Conservation (phyloP, 2,797 vertebrate species). For the Salarias fasciatus region DNA sequence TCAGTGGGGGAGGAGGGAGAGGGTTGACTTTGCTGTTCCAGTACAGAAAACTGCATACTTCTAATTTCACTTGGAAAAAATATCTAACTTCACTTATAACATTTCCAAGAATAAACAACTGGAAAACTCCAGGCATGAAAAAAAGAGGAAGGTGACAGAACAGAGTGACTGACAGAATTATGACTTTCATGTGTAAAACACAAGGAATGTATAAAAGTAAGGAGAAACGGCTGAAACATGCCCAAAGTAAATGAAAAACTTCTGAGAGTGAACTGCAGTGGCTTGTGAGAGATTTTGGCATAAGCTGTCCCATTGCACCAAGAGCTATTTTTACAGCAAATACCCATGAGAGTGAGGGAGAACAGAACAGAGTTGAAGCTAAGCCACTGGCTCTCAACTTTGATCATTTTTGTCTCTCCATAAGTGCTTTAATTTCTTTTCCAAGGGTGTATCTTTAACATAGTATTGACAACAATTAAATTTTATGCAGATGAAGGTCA, state of each 20-base stretch:
- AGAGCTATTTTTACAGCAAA: constrained; percentile 82
- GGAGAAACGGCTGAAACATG: constrained; percentile 60
- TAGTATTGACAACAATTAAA: constrained; percentile 65
- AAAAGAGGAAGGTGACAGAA: constrained; percentile 43
- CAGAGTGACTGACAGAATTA: constrained; percentile 65
- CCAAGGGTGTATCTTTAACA: constrained; percentile 44
- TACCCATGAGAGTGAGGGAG: constrained; percentile 70
- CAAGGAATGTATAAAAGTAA: constrained; percentile 53
- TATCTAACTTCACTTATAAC: constrained; percentile 48
- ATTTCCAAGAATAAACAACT: constrained; percentile 60
- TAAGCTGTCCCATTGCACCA: constrained; percentile 79
- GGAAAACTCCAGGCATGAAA: constrained; percentile 36
- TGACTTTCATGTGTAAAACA: constrained; percentile 49
- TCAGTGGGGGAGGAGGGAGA: constrained; percentile 10
- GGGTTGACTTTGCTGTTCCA: constrained; percentile 24
- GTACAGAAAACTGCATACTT: constrained; percentile 12
- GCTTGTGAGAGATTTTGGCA: constrained; percentile 79
- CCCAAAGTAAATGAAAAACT: constrained; percentile 70
- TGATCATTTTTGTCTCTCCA: constrained; percentile 67
- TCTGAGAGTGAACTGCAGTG: constrained; percentile 70
- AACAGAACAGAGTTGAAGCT: constrained; percentile 69
- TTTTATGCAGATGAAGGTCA: constrained; percentile 71
- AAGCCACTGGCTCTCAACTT: constrained; percentile 74
- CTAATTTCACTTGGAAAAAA: constrained; percentile 40
- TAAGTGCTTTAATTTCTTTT: constrained; percentile 46